Base-by-base conservation (phyloP, 2,797 vertebrate genomes). In the Danio choprae region DNA sequence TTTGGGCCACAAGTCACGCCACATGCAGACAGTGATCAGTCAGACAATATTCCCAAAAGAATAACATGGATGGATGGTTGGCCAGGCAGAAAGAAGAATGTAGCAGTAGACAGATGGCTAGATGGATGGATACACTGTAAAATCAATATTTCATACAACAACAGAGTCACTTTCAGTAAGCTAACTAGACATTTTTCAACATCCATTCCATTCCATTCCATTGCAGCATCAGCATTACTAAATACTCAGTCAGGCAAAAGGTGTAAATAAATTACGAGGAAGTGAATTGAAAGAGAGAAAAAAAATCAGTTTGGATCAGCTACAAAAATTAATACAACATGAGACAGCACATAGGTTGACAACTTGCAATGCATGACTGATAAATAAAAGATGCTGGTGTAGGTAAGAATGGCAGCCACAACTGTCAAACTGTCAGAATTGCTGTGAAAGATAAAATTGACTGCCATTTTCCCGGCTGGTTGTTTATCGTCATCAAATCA, bases 111-210 rank as follows among this genome's bases (percentile, higher is more conserved):
- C 67, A 53, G 41, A 73, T 53, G 65, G 44, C 53, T 48, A 20
- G 64, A 74, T 68, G 41, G 64, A 62, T 69, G 29, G 58, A 74
- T 56, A 46, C 55, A 38, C 48, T 16, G 64, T 71, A 50, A 59
- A 68, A 80, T 77, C 63, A 77, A 77, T 77, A 58, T 77, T 68
- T 77, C 63, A 69, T 53, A 56, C 16, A 43, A 74, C 62, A 76
- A 80, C 74, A 65, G 4, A 83, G 77, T 67, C 43, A 13, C 53
- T 83, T 43, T 59, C 58, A 80, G 58, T 59, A 58, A 64, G 65
- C 65, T 48, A 76, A 80, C 46, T 63, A 63, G 16, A 70, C 68
- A 53, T 70, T 70, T 70, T 51, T 40, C 50, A 38, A 53, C 6
- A 70, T 51, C 29, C 75, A 77, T 68, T 68, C 62, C 16, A 77